Percentiles rank a stretch among this genome's conserved stretches.
Conservation (phyloP, 2,888 invertebrate species). For the Apocheima hispidaria region DNA sequence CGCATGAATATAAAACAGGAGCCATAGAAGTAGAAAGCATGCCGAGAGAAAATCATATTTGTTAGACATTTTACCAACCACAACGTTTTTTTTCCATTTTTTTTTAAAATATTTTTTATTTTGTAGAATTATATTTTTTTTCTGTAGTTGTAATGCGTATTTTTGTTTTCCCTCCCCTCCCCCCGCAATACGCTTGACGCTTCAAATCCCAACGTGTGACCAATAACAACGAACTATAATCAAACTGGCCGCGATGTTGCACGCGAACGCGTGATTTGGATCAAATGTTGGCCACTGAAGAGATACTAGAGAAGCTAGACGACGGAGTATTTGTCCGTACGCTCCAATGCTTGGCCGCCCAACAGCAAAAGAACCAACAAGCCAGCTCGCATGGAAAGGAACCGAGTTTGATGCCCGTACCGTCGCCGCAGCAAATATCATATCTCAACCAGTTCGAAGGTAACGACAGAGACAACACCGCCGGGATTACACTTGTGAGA, state of each 20-base stretch:
- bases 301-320: conserved; percentile 83
- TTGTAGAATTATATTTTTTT: conserved; percentile 66
- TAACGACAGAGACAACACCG: conserved; percentile 67
- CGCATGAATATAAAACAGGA: conserved; percentile 63
- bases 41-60: conserved; percentile 60
- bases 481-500: conserved; percentile 52
- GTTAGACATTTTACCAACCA: conserved; percentile 87
- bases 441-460: conserved; percentile 98
- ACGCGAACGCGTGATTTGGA: conserved; percentile 27
- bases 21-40: conserved; percentile 84
- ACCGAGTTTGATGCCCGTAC: conserved; percentile 97
- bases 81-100: conserved; percentile 53
- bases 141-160: conserved; percentile 86
- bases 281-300: conserved; percentile 68
- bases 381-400: conserved; percentile 87
- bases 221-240: conserved; percentile 66
- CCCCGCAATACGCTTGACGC: conserved; percentile 84
- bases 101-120: conserved; percentile 43
- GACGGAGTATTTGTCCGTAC: conserved; percentile 85
- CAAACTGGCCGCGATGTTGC: conserved; percentile 19
- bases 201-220: conserved; percentile 83
- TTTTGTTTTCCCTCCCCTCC: conserved; percentile 80
- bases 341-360: conserved; percentile 84
- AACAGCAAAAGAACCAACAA: conserved; percentile 82
- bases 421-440: conserved; percentile 98